phyloP scores from a whole-genome alignment of 2,113 vertebrate species.

The Oceanites oceanicus region DNA sequence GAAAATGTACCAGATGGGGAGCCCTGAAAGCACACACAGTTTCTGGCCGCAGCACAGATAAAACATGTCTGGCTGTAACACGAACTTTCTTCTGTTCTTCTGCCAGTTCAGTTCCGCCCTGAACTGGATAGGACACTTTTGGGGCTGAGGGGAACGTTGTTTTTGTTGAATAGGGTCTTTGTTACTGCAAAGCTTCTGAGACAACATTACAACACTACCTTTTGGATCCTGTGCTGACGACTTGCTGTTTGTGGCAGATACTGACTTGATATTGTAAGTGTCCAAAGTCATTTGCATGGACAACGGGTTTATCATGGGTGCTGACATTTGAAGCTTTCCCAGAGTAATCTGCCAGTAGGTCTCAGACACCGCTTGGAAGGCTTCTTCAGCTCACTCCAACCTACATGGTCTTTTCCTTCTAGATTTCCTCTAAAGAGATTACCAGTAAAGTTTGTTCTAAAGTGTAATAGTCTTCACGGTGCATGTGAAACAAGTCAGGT shows the following conservation, averaged over 20 bases:
- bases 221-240: conserved; percentile 23
- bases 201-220: conserved; percentile 45
- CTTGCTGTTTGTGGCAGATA: conserved; percentile 24
- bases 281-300: conserved; percentile 5
- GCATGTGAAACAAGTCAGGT: not conserved
- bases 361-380: not conserved
- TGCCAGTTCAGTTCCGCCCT: conserved; percentile 18
- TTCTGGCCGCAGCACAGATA: conserved; percentile 30
- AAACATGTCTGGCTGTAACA: conserved; percentile 23
- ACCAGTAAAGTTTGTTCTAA: not conserved
- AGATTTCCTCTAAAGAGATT: not conserved
- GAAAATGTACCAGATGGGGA: not conserved
- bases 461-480: not conserved
- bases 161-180: conserved; percentile 50
- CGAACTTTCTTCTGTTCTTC: conserved; percentile 10
- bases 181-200: conserved; percentile 31
- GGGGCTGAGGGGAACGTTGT: not conserved
- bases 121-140: conserved; percentile 47
- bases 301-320: not conserved
- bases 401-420: not conserved
- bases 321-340: conserved; percentile 25
- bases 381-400: not conserved
- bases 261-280: not conserved
- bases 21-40: not conserved
- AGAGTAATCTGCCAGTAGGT: not conserved